Percentiles rank a stretch among this genome's conserved stretches.
These are phyloP conservation scores for Pseudococcus longispinus DNA, from an alignment of 2,888 invertebrate species.

Conservation along the genomic window DNA sequence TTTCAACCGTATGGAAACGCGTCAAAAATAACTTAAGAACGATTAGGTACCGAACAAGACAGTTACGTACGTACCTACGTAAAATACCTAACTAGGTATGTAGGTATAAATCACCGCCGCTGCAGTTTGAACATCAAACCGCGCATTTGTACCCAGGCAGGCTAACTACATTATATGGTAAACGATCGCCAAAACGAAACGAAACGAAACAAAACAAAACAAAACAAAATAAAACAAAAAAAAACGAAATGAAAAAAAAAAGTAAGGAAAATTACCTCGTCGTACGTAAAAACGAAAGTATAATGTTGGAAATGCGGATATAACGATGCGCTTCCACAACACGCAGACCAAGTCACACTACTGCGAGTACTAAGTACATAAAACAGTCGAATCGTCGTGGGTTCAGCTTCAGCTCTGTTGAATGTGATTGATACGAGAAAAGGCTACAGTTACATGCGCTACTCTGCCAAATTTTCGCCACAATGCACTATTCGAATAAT, in stretches of 20 bases:
- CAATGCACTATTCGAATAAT: neutral
- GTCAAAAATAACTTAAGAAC: too few species aligned
- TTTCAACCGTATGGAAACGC: too few species aligned
- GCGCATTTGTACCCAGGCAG: too few species aligned
- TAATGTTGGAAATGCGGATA: neutral
- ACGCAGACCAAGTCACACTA: neutral
- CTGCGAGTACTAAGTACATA: neutral
- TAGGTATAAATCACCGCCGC: too few species aligned
- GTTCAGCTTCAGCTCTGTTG: neutral
- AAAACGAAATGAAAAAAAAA: neutral
- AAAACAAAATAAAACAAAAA: neutral
- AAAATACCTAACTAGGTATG: too few species aligned
- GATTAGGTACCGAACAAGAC: too few species aligned
- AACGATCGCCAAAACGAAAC: too few species aligned
- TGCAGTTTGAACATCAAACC: too few species aligned
- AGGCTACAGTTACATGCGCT: neutral
- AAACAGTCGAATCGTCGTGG: neutral
- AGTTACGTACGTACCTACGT: too few species aligned
- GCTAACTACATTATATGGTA: too few species aligned
- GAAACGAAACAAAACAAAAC: too few species aligned
- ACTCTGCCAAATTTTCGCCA: neutral
- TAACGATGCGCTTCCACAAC: neutral
- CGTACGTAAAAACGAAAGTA: neutral
- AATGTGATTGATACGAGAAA: slow-evolving; percentile 1
- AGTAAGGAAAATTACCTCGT: neutral